Conservation (phyloP, 2,888 invertebrate genomes). For the Cheilosia variabilis region DNA sequence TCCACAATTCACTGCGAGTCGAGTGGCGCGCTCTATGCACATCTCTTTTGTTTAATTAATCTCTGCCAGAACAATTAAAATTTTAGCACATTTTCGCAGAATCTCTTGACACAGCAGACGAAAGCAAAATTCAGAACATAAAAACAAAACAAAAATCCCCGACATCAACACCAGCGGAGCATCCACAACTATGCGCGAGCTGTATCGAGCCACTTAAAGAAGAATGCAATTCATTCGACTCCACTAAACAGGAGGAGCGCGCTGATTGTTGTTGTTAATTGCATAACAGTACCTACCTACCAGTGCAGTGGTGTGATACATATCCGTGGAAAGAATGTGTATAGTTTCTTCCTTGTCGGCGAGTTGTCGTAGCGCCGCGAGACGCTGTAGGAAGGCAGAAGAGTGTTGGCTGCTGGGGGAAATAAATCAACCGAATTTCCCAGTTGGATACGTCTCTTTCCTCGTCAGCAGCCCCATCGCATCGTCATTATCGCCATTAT, state of each 20-base stretch:
- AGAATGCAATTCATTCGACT: conserved; percentile 42
- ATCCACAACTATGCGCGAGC: conserved; percentile 6
- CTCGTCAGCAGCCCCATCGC: conserved; percentile 3
- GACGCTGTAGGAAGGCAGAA: neutral
- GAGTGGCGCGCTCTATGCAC: conserved; percentile 8
- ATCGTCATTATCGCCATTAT: conserved; percentile 27
- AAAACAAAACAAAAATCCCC: neutral
- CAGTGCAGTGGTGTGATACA: conserved; percentile 45
- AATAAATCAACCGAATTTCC: conserved; percentile 81
- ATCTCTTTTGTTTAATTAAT: conserved; percentile 60
- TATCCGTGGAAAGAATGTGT: conserved; percentile 10
- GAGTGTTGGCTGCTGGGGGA: conserved; percentile 21
- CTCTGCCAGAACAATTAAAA: conserved; percentile 63
- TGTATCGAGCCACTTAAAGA: conserved; percentile 44
- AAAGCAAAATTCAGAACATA: neutral
- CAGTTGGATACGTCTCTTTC: conserved; percentile 77
- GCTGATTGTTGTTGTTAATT: conserved; percentile 64
- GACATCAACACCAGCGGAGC: conserved; percentile 3
- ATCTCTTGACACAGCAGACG: conserved; percentile 31
- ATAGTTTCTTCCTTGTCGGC: conserved; percentile 41
- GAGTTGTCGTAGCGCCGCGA: conserved; percentile 7
- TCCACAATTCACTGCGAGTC: conserved; percentile 6
- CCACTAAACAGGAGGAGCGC: conserved; percentile 19
- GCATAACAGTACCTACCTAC: conserved; percentile 49
- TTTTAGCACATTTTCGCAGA: conserved; percentile 49